phyloP scores from a whole-genome alignment of 2,888 invertebrate genomes.

The Rhamnusium bicolor region DNA sequence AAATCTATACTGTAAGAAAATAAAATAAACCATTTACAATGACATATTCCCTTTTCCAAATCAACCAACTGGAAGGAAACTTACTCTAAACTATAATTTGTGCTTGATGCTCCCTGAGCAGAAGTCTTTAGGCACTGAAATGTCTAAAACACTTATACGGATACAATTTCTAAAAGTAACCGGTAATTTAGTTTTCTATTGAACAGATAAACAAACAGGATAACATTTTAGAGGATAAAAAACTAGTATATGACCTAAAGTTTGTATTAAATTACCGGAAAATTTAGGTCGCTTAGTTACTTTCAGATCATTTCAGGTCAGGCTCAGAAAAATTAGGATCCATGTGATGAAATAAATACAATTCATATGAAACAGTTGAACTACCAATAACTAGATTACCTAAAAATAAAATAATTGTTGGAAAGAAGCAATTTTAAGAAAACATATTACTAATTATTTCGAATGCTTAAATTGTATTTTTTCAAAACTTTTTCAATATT shows the following conservation, averaged over 20 bases:
- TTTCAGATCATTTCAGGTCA: background rate
- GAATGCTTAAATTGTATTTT: too few species aligned
- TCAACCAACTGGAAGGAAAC: slow-evolving; percentile 23
- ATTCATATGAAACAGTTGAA: background rate
- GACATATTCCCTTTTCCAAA: slow-evolving; percentile 34
- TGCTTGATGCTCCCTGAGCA: slow-evolving; percentile 16
- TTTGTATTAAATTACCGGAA: background rate
- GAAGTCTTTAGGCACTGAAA: slow-evolving; percentile 12
- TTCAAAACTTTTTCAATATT: too few species aligned
- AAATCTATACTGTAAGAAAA: slow-evolving; percentile 29
- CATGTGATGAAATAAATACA: background rate
- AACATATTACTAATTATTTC: too few species aligned
- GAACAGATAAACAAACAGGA: slow-evolving; percentile 18
- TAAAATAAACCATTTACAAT: slow-evolving; percentile 30
- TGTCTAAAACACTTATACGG: slow-evolving; percentile 2
- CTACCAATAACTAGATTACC: too few species aligned
- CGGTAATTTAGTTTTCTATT: slow-evolving; percentile 12
- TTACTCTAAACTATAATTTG: slow-evolving; percentile 31
- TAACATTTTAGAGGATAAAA: background rate
- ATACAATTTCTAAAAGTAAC: slow-evolving; percentile 21
- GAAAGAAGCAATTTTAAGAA: too few species aligned
- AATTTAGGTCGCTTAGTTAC: background rate
- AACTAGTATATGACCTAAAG: background rate
- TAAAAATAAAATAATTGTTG: too few species aligned
- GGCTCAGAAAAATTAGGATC: background rate